These are phyloP conservation scores for Caradrina clavipalpis DNA, from an alignment of 2,888 invertebrate species.

Conservation along the genomic window DNA sequence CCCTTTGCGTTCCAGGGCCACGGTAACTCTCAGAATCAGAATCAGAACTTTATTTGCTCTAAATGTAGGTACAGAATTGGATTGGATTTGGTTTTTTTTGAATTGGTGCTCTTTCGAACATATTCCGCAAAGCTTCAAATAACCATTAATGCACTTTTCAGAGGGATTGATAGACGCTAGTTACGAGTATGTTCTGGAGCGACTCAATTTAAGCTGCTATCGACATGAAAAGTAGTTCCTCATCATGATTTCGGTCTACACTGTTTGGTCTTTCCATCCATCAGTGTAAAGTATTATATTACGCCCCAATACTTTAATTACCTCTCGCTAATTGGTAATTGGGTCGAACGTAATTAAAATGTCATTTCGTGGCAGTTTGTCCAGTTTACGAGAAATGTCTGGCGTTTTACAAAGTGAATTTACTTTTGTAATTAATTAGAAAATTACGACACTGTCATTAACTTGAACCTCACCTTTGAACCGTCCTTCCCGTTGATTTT, in stretches of 20 bases:
- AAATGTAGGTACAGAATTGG: no score
- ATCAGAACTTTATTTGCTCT: no score
- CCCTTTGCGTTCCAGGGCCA: no score
- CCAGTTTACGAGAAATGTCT: slow-evolving; percentile 13
- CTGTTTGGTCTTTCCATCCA: not conserved
- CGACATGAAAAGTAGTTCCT: not conserved
- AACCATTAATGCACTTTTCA: no score
- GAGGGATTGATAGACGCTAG: no score
- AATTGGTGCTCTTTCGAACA: no score
- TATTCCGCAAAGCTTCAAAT: no score
- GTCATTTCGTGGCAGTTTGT: slow-evolving; percentile 15
- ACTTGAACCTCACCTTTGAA: not conserved
- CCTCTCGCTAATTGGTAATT: slow-evolving; percentile 9
- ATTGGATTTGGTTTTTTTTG: no score
- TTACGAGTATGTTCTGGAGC: no score
- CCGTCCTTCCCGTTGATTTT: no score
- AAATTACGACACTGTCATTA: slow-evolving; percentile 13
- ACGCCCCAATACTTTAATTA: slow-evolving; percentile 3
- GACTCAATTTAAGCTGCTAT: no score
- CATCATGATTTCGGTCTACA: not conserved
- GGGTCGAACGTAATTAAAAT: slow-evolving; percentile 34
- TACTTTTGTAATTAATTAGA: slow-evolving; percentile 14
- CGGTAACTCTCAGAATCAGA: no score
- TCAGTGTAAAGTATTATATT: slow-evolving; percentile 1
- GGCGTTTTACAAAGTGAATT: slow-evolving; percentile 13